phyloP scores from a whole-genome alignment of 2,888 invertebrate genomes.

The Sipunculus nudus region DNA sequence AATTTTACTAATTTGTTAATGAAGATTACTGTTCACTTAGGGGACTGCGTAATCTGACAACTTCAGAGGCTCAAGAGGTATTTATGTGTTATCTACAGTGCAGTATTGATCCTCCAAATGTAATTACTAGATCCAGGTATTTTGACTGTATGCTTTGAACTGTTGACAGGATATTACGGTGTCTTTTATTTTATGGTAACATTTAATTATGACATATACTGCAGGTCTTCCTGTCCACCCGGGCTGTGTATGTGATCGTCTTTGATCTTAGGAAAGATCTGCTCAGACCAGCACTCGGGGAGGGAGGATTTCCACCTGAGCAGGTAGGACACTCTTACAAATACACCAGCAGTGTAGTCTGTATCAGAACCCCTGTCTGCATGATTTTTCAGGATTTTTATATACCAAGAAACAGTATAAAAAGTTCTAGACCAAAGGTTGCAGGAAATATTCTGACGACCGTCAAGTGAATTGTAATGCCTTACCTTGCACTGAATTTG shows the following conservation, averaged over 20 bases:
- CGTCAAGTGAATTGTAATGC: too few relatives aligned
- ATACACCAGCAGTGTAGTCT: not conserved
- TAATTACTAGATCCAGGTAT: too few relatives aligned
- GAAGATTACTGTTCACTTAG: too few relatives aligned
- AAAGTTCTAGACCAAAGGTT: too few relatives aligned
- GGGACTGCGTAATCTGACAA: too few relatives aligned
- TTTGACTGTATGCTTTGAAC: not conserved
- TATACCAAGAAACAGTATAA: too few relatives aligned
- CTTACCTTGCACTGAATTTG: too few relatives aligned
- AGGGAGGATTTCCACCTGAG: not conserved
- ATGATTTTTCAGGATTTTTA: not conserved
- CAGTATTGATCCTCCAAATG: too few relatives aligned
- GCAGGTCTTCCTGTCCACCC: conserved; percentile 64
- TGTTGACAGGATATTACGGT: not conserved
- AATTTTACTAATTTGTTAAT: too few relatives aligned
- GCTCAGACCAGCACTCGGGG: conserved; percentile 33
- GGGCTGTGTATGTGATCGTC: conserved; percentile 66
- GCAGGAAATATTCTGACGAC: too few relatives aligned
- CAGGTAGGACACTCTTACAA: not conserved
- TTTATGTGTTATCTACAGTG: too few relatives aligned
- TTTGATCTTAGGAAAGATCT: conserved; percentile 64
- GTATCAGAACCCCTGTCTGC: not conserved
- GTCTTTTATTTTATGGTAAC: not conserved
- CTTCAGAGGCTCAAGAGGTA: too few relatives aligned
- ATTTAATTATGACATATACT: conserved; percentile 2